phyloP scores from a whole-genome alignment of 2,888 invertebrate genomes.

The Helobdella robusta region DNA sequence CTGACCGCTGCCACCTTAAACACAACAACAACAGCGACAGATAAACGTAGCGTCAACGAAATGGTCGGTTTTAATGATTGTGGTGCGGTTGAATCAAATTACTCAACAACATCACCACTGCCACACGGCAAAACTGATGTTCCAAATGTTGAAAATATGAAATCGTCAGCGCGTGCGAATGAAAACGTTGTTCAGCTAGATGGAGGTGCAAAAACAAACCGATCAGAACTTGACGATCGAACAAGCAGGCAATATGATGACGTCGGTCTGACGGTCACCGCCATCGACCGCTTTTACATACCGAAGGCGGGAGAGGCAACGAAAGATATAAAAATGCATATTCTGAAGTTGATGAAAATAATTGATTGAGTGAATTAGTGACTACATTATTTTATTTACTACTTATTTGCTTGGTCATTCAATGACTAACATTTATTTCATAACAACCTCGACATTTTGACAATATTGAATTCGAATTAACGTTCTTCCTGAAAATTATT shows the following conservation, averaged over 20 bases:
- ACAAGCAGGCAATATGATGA: neutral
- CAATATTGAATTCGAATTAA: no score
- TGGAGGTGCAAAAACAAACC: neutral
- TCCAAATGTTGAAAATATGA: no score
- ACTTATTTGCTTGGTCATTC: no score
- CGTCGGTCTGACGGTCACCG: constrained; percentile 52
- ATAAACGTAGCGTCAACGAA: no score
- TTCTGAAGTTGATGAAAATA: constrained; percentile 55
- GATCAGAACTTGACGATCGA: neutral
- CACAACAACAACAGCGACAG: no score
- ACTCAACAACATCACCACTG: neutral
- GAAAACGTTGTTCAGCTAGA: neutral
- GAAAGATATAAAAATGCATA: constrained; percentile 77
- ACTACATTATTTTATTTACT: no score
- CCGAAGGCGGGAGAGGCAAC: constrained; percentile 83
- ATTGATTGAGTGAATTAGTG: no score
- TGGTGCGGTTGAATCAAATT: neutral
- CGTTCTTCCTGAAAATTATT: no score
- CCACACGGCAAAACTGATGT: neutral
- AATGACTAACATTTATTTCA: no score
- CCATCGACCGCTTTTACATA: constrained; percentile 82
- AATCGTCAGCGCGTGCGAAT: neutral
- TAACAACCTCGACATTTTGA: no score
- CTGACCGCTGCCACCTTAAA: no score
- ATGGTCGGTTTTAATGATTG: no score